phyloP scores from a whole-genome alignment of 1,140 invertebrate genomes.

The Brachionus paranguensis region DNA sequence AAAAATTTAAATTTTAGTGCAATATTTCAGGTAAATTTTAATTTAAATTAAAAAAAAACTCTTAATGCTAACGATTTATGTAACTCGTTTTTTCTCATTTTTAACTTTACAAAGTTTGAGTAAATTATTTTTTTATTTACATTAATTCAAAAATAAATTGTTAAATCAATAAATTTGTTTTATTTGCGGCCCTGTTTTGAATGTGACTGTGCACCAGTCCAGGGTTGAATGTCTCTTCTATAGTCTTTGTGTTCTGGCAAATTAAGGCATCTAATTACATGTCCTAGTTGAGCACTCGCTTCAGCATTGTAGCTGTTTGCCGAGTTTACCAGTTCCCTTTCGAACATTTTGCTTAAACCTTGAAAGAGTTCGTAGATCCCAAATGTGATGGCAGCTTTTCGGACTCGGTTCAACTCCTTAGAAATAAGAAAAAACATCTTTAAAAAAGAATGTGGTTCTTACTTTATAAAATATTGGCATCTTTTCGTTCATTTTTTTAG shows the following conservation, averaged over 20 bases:
- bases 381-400: constrained; percentile 11
- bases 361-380: constrained; percentile 5
- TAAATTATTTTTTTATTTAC: neutral
- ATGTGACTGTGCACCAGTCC: neutral
- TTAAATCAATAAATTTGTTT: neutral
- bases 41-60: neutral
- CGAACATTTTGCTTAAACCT: constrained; percentile 16
- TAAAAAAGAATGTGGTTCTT: neutral
- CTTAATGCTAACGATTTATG: neutral
- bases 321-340: constrained; percentile 9
- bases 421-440: neutral
- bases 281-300: neutral
- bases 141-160: neutral
- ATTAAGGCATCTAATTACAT: constrained; percentile 22
- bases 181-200: neutral
- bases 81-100: neutral
- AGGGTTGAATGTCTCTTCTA: constrained; percentile 26
- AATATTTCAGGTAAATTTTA: neutral
- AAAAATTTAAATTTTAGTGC: neutral
- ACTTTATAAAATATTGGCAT: constrained; percentile 40
- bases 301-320: neutral
- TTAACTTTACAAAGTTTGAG: neutral
- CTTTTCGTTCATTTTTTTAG: constrained; percentile 37
- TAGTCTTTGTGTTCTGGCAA: constrained; percentile 24
- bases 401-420: constrained; percentile 11